Evolutionary conservation across 2,888 invertebrate genomes (phyloP).

Genomic region (Acrobasis consociella): DNA sequence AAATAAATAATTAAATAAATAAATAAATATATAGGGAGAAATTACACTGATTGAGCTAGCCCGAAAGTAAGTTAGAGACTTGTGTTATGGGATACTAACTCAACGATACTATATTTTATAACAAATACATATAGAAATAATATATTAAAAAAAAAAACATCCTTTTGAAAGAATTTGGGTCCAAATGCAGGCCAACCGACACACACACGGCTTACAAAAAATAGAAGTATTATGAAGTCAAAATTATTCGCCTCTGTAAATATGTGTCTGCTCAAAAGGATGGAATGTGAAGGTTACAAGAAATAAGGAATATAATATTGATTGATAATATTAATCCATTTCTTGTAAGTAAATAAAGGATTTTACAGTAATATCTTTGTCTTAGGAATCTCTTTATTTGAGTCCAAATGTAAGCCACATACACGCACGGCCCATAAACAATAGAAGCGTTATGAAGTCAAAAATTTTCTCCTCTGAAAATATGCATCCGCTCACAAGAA

Average conservation of each 20-base stretch:
- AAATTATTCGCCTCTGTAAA: conserved; percentile 16
- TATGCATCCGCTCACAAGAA: conserved; percentile 1
- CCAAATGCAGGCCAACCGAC: conserved; percentile 10
- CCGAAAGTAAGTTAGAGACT: too few relatives aligned
- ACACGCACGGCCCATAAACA: conserved; percentile 5
- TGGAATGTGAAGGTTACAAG: not conserved
- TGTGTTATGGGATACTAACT: too few relatives aligned
- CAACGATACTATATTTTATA: too few relatives aligned
- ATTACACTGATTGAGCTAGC: too few relatives aligned
- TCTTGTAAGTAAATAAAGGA: not conserved
- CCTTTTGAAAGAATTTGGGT: too few relatives aligned
- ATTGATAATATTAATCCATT: not conserved
- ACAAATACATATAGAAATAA: too few relatives aligned
- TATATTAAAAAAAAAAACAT: too few relatives aligned
- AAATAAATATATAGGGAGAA: too few relatives aligned
- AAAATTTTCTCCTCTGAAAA: conserved; percentile 14
- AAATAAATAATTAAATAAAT: too few relatives aligned
- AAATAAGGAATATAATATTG: not conserved
- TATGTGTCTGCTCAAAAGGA: not conserved
- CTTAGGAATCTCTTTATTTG: conserved; percentile 11
- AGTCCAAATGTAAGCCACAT: conserved; percentile 3
- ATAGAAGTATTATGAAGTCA: conserved; percentile 10
- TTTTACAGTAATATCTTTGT: not conserved
- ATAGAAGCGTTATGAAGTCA: conserved; percentile 8
- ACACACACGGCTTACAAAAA: not conserved